Percentiles rank a stretch among this genome's conserved stretches.
These are phyloP conservation scores for Marronus borbonicus DNA, from an alignment of 2,888 invertebrate species.

Conservation along the genomic window DNA sequence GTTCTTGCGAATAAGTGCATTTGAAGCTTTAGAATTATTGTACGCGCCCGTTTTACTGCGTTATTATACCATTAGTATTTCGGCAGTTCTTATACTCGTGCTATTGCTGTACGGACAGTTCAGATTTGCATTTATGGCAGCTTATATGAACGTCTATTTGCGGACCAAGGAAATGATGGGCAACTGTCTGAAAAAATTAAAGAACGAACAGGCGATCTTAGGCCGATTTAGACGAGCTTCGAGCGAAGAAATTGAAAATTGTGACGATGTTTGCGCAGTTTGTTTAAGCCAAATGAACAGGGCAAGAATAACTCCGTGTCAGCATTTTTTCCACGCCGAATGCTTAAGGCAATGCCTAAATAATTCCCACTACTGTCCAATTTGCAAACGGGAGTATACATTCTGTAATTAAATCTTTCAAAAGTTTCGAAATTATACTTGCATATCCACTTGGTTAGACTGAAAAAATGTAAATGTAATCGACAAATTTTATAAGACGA, in stretches of 20 bases:
- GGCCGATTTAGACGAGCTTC: conserved; percentile 79
- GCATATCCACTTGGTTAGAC: neutral
- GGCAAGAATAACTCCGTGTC: conserved; percentile 85
- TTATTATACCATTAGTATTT: conserved; percentile 74
- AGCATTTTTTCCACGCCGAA: conserved; percentile 85
- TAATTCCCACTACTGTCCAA: conserved; percentile 80
- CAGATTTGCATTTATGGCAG: conserved; percentile 74
- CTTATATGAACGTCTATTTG: conserved; percentile 79
- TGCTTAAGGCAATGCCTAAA: conserved; percentile 84
- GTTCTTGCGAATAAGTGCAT: conserved; percentile 75
- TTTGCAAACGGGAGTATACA: conserved; percentile 80
- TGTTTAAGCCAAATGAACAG: conserved; percentile 81
- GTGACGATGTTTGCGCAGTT: conserved; percentile 86
- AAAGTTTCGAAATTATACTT: conserved; percentile 8
- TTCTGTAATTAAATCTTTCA: conserved; percentile 56
- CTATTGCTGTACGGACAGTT: conserved; percentile 75
- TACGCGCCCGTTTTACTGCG: conserved; percentile 80
- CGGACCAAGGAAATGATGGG: conserved; percentile 76
- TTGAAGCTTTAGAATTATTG: conserved; percentile 82
- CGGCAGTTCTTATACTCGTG: conserved; percentile 73
- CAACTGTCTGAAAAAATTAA: conserved; percentile 74
- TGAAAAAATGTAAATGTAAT: neutral
- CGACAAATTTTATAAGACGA: too few relatives aligned
- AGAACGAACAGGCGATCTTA: conserved; percentile 76
- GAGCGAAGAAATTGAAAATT: conserved; percentile 76